phyloP scores from a whole-genome alignment of 2,888 invertebrate genomes.

The Ptilodon capucinus region DNA sequence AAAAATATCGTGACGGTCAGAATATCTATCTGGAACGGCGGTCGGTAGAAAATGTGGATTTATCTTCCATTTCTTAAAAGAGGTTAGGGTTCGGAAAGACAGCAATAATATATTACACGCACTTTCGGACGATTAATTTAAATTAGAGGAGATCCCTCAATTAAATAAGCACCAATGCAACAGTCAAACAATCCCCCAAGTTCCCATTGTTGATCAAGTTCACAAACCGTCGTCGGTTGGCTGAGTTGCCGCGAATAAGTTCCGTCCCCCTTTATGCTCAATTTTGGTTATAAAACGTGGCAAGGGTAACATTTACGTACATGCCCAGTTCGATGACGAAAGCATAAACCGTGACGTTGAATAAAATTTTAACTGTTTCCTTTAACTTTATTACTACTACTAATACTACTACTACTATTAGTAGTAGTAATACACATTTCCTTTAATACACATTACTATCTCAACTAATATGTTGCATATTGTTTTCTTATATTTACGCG shows the following conservation, averaged over 20 bases:
- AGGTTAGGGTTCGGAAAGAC: neutral
- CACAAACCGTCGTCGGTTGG: slow-evolving; percentile 56
- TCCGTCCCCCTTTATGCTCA: slow-evolving; percentile 50
- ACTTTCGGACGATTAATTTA: neutral
- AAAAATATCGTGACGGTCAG: slow-evolving; percentile 26
- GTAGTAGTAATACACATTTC: no score
- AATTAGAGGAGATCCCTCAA: slow-evolving; percentile 30
- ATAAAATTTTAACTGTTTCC: slow-evolving; percentile 36
- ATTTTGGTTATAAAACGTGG: slow-evolving; percentile 53
- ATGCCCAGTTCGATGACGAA: slow-evolving; percentile 35
- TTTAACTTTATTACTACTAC: no score
- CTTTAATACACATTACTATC: slow-evolving; percentile 22
- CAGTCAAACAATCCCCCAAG: slow-evolving; percentile 47
- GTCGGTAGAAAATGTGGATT: slow-evolving; percentile 32
- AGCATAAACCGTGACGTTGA: slow-evolving; percentile 32
- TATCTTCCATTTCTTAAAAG: slow-evolving; percentile 10
- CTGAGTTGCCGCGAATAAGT: slow-evolving; percentile 46
- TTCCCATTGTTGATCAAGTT: slow-evolving; percentile 59
- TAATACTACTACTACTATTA: no score
- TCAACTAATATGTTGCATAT: slow-evolving; percentile 17
- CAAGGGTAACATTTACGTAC: slow-evolving; percentile 50
- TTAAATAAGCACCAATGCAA: slow-evolving; percentile 45
- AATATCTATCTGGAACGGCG: slow-evolving; percentile 24
- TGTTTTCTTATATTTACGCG: no score
- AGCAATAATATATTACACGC: neutral